These are phyloP conservation scores for Arizona elegans DNA, from an alignment of 2,113 vertebrate genomes.

Conservation along the genomic window DNA sequence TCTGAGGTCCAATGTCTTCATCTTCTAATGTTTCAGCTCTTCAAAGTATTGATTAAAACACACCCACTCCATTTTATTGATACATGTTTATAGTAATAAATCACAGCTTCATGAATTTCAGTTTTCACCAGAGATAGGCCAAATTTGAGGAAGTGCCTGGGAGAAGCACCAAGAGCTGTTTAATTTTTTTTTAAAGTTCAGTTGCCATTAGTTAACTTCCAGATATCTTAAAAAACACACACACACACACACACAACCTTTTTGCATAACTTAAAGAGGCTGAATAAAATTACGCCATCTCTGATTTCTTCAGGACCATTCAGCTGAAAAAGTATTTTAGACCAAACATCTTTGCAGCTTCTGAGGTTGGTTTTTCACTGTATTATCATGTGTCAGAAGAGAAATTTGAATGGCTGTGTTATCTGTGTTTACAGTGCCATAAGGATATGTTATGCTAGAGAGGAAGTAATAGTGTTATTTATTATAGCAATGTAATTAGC, in stretches of 20 bases:
- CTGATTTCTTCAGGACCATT: conserved; percentile 7
- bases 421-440: conserved; percentile 57
- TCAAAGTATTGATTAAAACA: not conserved
- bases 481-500: conserved; percentile 63
- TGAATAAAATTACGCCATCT: not conserved
- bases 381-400: conserved; percentile 35
- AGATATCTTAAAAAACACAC: not conserved
- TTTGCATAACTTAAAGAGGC: not conserved
- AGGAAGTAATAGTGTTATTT: conserved; percentile 61
- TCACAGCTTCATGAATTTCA: not conserved
- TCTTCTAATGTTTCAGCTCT: not conserved
- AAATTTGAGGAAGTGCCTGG: not conserved
- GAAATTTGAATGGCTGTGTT: conserved; percentile 51
- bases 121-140: not conserved
- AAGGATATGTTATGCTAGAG: conserved; percentile 55
- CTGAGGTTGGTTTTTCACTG: conserved; percentile 35
- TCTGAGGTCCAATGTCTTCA: not conserved
- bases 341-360: conserved; percentile 41
- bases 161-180: not conserved
- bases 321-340: conserved; percentile 40
- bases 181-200: not conserved
- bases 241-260: not conserved
- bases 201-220: not conserved
- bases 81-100: not conserved
- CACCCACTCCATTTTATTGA: not conserved